These are phyloP conservation scores for Junonia oenone DNA, from an alignment of 2,888 invertebrate species.

Conservation along the genomic window DNA sequence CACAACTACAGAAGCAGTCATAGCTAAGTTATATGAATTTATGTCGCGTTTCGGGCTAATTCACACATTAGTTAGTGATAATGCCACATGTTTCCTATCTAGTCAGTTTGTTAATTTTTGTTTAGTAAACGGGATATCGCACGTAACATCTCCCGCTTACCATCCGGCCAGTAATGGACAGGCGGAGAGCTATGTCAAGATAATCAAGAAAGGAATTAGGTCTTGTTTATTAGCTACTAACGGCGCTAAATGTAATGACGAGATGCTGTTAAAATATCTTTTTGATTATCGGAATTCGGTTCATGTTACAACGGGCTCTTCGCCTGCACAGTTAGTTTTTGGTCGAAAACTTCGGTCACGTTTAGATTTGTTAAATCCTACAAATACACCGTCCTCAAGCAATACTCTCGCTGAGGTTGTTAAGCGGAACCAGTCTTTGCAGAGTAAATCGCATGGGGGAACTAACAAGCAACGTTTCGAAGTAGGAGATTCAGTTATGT, in stretches of 20 bases:
- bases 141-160: slow-evolving; percentile 31
- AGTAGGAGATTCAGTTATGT: neutral
- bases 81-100: slow-evolving; percentile 30
- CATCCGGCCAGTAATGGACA: slow-evolving; percentile 34
- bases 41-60: slow-evolving; percentile 33
- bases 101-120: slow-evolving; percentile 31
- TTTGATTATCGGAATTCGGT: slow-evolving; percentile 21
- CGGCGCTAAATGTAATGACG: slow-evolving; percentile 2
- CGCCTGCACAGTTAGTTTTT: slow-evolving; percentile 27
- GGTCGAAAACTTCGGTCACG: slow-evolving; percentile 15
- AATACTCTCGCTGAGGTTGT: no score
- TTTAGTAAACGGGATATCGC: slow-evolving; percentile 29
- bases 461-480: neutral
- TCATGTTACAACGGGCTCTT: slow-evolving; percentile 21
- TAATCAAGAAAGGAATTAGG: slow-evolving; percentile 31
- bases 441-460: neutral
- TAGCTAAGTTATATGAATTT: slow-evolving; percentile 30
- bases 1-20: slow-evolving; percentile 19
- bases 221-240: slow-evolving; percentile 15
- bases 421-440: neutral
- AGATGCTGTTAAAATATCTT: slow-evolving; percentile 28
- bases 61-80: slow-evolving; percentile 31
- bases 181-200: slow-evolving; percentile 33
- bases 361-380: slow-evolving; percentile 22
- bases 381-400: neutral